Evolutionary conservation across 2,888 invertebrate genomes (phyloP).

Genomic region (Sisyra terminalis): DNA sequence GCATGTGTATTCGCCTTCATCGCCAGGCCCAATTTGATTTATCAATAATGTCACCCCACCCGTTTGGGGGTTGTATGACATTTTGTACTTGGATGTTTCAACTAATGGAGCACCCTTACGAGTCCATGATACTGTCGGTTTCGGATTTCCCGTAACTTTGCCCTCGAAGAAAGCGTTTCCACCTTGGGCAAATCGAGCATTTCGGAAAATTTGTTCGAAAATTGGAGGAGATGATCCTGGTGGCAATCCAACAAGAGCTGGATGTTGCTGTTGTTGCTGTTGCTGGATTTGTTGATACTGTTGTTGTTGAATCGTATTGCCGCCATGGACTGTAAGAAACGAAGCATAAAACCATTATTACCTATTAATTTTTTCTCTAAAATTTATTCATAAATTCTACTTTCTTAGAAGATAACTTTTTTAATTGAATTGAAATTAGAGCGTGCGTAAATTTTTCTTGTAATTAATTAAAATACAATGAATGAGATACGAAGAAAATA

Average conservation of each 20-base stretch:
- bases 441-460: no score
- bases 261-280: constrained; percentile 22
- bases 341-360: neutral
- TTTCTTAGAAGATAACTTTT: no score
- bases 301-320: constrained; percentile 15
- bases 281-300: constrained; percentile 31
- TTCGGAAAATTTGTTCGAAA: constrained; percentile 89
- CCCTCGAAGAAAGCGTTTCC: constrained; percentile 89
- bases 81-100: constrained; percentile 73
- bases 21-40: constrained; percentile 86
- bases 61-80: constrained; percentile 80
- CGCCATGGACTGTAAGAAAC: constrained; percentile 44
- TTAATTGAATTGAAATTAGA: no score
- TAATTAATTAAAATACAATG: no score
- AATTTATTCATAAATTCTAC: no score
- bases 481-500: no score
- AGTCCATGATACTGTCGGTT: constrained; percentile 82
- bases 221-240: constrained; percentile 81
- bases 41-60: constrained; percentile 85
- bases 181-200: constrained; percentile 88
- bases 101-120: constrained; percentile 70
- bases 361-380: no score
- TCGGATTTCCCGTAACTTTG: constrained; percentile 76
- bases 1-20: constrained; percentile 93
- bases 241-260: constrained; percentile 31